These are phyloP conservation scores for Eulithis testata DNA, from an alignment of 2,888 invertebrate species.

Conservation along the genomic window DNA sequence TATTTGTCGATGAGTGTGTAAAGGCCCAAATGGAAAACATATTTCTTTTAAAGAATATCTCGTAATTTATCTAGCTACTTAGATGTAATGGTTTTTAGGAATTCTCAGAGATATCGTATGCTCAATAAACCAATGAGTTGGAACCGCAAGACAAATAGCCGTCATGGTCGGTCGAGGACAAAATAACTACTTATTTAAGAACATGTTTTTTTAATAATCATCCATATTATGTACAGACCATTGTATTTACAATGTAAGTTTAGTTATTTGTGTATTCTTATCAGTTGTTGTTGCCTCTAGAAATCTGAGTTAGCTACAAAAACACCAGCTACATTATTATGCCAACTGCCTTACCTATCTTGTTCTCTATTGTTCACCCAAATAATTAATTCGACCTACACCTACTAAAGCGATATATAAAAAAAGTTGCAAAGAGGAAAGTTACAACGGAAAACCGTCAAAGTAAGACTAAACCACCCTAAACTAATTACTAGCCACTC, in stretches of 20 bases:
- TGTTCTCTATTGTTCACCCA: not conserved
- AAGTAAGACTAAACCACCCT: slow-evolving; percentile 46
- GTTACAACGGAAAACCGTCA: slow-evolving; percentile 66
- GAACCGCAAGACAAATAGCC: slow-evolving; percentile 18
- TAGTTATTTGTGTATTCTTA: too few relatives aligned
- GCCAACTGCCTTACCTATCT: too few relatives aligned
- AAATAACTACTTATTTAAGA: slow-evolving; percentile 7
- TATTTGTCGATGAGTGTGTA: too few relatives aligned
- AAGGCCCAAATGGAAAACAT: too few relatives aligned
- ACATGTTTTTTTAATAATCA: too few relatives aligned
- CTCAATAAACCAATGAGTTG: slow-evolving; percentile 9
- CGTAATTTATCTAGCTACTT: not conserved
- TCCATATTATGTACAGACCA: too few relatives aligned
- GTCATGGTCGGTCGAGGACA: slow-evolving; percentile 4
- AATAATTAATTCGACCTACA: not conserved
- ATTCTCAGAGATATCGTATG: slow-evolving; percentile 10
- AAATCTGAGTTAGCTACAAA: not conserved
- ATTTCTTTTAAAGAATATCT: not conserved
- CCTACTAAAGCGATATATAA: too few relatives aligned
- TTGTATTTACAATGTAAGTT: too few relatives aligned
- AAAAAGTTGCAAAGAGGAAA: slow-evolving; percentile 47
- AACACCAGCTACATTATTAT: not conserved
- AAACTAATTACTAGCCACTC: slow-evolving; percentile 80
- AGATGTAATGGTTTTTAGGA: not conserved
- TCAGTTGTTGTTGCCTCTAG: not conserved